These are phyloP conservation scores for Naso thynnoides DNA, from an alignment of 2,797 vertebrate genomes.

Conservation along the genomic window DNA sequence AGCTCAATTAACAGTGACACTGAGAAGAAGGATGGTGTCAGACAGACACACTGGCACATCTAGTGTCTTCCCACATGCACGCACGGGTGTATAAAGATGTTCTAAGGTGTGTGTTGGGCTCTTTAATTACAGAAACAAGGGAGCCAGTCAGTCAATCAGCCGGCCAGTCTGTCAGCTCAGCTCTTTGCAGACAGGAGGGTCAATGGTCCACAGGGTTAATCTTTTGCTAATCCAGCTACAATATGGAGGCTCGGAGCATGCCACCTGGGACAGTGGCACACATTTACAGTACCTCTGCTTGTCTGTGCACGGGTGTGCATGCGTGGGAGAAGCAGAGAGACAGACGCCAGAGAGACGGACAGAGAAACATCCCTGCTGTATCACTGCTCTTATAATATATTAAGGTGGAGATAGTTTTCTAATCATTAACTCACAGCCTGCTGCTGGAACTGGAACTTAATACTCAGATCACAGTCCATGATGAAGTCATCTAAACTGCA, in stretches of 20 bases:
- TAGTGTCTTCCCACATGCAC: neutral
- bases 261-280: constrained; percentile 71
- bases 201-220: constrained; percentile 89
- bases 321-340: neutral
- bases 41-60: neutral
- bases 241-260: constrained; percentile 79
- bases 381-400: constrained; percentile 44
- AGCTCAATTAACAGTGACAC: constrained; percentile 74
- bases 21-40: constrained; percentile 18
- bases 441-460: constrained; percentile 63
- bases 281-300: constrained; percentile 24
- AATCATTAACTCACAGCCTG: constrained; percentile 74
- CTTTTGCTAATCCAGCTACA: constrained; percentile 88
- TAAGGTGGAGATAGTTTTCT: constrained; percentile 48
- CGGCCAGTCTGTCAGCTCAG: constrained; percentile 73
- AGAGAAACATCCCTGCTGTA: constrained; percentile 21
- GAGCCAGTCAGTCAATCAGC: constrained; percentile 47
- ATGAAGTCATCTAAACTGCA: constrained; percentile 40
- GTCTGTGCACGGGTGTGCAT: constrained; percentile 20
- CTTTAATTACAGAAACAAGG: constrained; percentile 53
- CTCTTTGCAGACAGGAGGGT: constrained; percentile 83
- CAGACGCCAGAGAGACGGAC: neutral
- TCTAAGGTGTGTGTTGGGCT: constrained; percentile 17
- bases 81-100: constrained; percentile 12
- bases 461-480: constrained; percentile 64